Evolutionary conservation across 2,113 vertebrate genomes (phyloP).

Genomic region (Tretioscincus oriximinensis): DNA sequence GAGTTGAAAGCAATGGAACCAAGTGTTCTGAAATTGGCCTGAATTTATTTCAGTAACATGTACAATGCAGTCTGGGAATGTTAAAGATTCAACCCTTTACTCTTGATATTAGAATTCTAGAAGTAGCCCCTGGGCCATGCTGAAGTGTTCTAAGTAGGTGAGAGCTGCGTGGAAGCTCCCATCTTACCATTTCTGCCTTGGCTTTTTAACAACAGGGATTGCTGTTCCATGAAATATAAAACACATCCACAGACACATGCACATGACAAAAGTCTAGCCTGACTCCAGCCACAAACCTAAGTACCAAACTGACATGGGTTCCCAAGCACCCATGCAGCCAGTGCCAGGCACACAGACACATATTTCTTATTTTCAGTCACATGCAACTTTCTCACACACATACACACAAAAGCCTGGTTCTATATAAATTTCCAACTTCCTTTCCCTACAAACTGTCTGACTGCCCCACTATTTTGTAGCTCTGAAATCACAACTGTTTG

Average conservation of each 20-base stretch:
- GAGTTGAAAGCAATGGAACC: neutral
- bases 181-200: neutral
- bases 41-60: neutral
- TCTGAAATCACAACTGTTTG: neutral
- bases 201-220: neutral
- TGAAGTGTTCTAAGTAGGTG: slow-evolving; percentile 8
- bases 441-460: neutral
- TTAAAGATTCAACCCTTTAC: neutral
- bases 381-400: neutral
- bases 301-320: neutral
- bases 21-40: neutral
- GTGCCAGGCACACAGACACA: neutral
- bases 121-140: neutral
- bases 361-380: too few relatives aligned
- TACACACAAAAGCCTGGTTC: neutral
- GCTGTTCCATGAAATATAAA: slow-evolving; percentile 5
- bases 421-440: neutral
- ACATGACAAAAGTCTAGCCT: neutral
- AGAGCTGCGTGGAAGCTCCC: neutral
- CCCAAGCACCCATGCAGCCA: neutral
- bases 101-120: neutral
- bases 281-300: slow-evolving; percentile 1
- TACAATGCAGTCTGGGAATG: too few relatives aligned
- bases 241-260: slow-evolving; percentile 7
- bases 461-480: neutral